Percentiles rank a stretch among this genome's conserved stretches.
Evolutionary conservation across 2,888 invertebrate genomes (phyloP).

Genomic region (Dichetophora obliterata): DNA sequence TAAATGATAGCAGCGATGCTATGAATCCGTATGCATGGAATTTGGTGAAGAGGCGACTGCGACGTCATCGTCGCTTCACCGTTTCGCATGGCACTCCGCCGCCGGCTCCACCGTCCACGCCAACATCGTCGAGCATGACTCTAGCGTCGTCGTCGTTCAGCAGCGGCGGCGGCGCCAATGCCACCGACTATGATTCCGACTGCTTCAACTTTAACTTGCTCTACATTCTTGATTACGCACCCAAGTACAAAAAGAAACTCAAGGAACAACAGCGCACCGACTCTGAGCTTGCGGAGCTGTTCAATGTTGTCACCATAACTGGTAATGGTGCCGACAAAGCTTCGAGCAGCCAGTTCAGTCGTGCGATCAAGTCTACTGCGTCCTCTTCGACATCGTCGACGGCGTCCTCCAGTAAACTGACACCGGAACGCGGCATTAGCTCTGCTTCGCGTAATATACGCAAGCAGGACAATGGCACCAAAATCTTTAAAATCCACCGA

Average conservation of each 20-base stretch:
- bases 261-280: conserved; percentile 64
- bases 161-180: conserved; percentile 41
- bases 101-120: conserved; percentile 65
- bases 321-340: conserved; percentile 48
- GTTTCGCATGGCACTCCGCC: conserved; percentile 61
- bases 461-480: conserved; percentile 57
- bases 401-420: conserved; percentile 45
- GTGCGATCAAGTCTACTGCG: conserved; percentile 46
- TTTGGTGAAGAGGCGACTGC: conserved; percentile 49
- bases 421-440: conserved; percentile 59
- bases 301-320: conserved; percentile 64
- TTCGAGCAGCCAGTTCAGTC: conserved; percentile 44
- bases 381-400: conserved; percentile 43
- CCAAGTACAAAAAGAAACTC: conserved; percentile 55
- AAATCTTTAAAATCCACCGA: conserved; percentile 63
- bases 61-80: conserved; percentile 61
- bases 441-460: conserved; percentile 62
- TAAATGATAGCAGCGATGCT: conserved; percentile 27
- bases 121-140: conserved; percentile 60
- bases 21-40: conserved; percentile 45
- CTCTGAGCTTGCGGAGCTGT: conserved; percentile 62
- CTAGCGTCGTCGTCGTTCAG: conserved; percentile 49
- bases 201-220: conserved; percentile 48
- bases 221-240: conserved; percentile 54
- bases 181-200: conserved; percentile 48